A percentile compares a stretch with the other conserved stretches of the same genome.
Conservation (phyloP, 2,888 invertebrate species). For the Sialis fuliginosa region DNA sequence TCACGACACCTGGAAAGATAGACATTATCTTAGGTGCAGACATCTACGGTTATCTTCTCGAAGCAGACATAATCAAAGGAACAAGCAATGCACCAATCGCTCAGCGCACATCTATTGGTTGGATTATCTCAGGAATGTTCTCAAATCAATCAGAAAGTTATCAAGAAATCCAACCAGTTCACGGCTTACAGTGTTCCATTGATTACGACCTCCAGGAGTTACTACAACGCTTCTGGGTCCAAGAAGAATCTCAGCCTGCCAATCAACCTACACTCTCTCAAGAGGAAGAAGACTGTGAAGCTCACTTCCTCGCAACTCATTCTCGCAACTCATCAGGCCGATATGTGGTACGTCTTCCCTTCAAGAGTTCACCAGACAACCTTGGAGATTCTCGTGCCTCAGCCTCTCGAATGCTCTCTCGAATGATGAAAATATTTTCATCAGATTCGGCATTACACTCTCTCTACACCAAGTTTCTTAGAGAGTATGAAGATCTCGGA, state of each 20-base stretch:
- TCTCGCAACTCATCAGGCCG: not conserved
- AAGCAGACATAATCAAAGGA: not conserved
- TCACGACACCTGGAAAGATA: not conserved
- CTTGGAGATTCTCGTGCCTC: too few relatives aligned
- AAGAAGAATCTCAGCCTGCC: not conserved
- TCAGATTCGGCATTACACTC: too few relatives aligned
- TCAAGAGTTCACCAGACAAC: too few relatives aligned
- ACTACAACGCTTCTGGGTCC: conserved; percentile 5
- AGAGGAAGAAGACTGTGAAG: not conserved
- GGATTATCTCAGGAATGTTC: not conserved
- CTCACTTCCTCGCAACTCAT: not conserved
- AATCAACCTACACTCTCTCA: not conserved
- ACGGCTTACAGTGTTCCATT: too few relatives aligned
- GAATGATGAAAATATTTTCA: too few relatives aligned
- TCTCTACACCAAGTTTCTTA: too few relatives aligned
- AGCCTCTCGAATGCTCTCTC: too few relatives aligned
- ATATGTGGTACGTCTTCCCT: conserved; percentile 1
- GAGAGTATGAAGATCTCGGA: too few relatives aligned
- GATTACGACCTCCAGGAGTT: conserved; percentile 4
- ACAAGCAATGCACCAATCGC: not conserved
- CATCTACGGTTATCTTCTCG: not conserved
- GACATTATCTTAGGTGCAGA: not conserved
- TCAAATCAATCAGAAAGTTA: too few relatives aligned
- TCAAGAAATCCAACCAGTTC: too few relatives aligned
- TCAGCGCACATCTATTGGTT: not conserved